Percentiles rank a stretch among this genome's conserved stretches.
Conservation (phyloP, 2,113 vertebrate genomes). For the Pipra filicauda region DNA sequence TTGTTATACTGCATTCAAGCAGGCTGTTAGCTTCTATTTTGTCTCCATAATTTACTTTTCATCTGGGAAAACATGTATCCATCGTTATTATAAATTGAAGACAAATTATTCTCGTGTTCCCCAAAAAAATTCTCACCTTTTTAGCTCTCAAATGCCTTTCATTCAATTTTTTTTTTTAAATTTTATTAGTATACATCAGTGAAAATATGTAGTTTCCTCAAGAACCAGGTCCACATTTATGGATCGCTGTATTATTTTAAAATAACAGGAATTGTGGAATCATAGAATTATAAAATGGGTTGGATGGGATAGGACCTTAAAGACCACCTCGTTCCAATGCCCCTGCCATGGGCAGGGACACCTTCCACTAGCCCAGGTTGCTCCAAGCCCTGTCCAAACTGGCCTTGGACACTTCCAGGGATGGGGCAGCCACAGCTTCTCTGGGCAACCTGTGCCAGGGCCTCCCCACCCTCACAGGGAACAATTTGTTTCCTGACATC, state of each 20-base stretch:
- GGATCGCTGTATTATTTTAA: background rate
- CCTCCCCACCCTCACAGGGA: accelerated
- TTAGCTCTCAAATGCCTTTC: accelerated
- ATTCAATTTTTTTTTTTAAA: background rate
- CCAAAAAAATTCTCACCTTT: background rate
- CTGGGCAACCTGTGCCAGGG: background rate
- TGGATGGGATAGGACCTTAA: background rate
- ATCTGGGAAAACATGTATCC: background rate
- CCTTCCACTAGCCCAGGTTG: background rate
- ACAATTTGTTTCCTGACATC: background rate
- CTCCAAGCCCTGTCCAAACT: background rate
- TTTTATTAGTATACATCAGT: background rate
- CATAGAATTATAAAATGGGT: background rate
- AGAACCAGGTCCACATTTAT: background rate
- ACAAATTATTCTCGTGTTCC: background rate
- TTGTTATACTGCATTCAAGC: background rate
- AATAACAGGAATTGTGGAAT: background rate
- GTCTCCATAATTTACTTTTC: background rate
- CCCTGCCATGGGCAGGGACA: background rate
- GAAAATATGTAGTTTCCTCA: background rate
- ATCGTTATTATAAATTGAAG: background rate
- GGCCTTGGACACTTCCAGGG: background rate
- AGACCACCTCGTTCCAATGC: accelerated
- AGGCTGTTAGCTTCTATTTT: background rate
- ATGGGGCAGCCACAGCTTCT: background rate